Conservation (phyloP, 2,113 vertebrate species). For the Rousettus leschenaultii region DNA sequence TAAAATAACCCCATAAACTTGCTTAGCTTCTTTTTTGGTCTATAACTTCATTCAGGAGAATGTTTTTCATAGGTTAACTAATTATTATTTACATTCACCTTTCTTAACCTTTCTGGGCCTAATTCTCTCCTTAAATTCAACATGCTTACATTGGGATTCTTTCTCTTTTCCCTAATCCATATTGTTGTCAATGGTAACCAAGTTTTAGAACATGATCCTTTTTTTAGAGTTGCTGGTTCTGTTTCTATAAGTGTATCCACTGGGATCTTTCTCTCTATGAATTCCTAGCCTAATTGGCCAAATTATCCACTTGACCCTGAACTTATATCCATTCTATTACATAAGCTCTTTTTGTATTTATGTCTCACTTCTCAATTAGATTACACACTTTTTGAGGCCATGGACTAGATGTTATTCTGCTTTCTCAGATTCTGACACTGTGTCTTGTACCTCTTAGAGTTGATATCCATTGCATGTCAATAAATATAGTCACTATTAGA, state of each 20-base stretch:
- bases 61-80: not conserved
- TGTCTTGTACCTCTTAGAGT: not conserved
- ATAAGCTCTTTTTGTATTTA: not conserved
- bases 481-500: not conserved
- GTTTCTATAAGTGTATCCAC: not conserved
- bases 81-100: not conserved
- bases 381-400: not conserved
- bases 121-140: not conserved
- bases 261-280: not conserved
- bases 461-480: not conserved
- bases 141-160: not conserved
- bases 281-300: not conserved
- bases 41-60: not conserved
- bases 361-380: not conserved
- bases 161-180: slow-evolving; percentile 15
- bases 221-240: not conserved
- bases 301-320: not conserved
- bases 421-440: not conserved
- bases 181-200: not conserved
- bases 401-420: not conserved
- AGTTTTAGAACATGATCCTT: not conserved
- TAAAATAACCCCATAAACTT: not conserved
- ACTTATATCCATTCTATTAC: not conserved
- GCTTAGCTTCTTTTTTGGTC: not conserved
- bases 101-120: slow-evolving; percentile 3